A percentile compares a stretch with the other conserved stretches of the same genome.
phyloP scores from a whole-genome alignment of 2,888 invertebrate species.

The Tenthredo distinguenda region DNA sequence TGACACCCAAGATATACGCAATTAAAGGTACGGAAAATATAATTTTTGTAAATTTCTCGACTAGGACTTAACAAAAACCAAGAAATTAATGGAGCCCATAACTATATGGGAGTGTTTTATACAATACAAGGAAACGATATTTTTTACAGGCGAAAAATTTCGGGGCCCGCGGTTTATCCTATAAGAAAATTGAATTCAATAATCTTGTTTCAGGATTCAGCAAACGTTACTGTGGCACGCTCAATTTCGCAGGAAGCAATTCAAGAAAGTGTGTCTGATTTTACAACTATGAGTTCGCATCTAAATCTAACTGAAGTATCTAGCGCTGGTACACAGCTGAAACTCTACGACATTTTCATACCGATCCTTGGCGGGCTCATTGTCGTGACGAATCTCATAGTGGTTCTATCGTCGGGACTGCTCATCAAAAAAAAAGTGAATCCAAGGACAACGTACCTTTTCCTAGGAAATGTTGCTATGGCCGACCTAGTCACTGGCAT shows the following conservation, averaged over 20 bases:
- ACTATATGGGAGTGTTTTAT: too few species aligned
- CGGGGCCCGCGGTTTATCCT: too few species aligned
- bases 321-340: slow-evolving; percentile 76
- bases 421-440: slow-evolving; percentile 83
- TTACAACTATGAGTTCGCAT: slow-evolving; percentile 10
- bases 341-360: slow-evolving; percentile 80
- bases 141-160: too few species aligned
- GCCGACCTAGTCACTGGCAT: slow-evolving; percentile 84
- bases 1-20: too few species aligned
- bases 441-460: slow-evolving; percentile 83
- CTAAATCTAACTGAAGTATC: slow-evolving; percentile 28
- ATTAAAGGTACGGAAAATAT: too few species aligned
- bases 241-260: neutral
- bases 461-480: slow-evolving; percentile 84
- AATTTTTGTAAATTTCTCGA: too few species aligned
- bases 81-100: too few species aligned
- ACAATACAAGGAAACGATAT: too few species aligned
- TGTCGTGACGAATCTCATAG: slow-evolving; percentile 81
- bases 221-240: neutral
- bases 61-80: too few species aligned
- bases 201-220: neutral
- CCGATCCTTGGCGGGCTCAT: slow-evolving; percentile 81
- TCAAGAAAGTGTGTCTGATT: neutral
- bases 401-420: slow-evolving; percentile 85
- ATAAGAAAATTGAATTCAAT: neutral